Evolutionary conservation across 2,797 vertebrate species (phyloP).

Genomic region (Schizopygopsis pylzovi): DNA sequence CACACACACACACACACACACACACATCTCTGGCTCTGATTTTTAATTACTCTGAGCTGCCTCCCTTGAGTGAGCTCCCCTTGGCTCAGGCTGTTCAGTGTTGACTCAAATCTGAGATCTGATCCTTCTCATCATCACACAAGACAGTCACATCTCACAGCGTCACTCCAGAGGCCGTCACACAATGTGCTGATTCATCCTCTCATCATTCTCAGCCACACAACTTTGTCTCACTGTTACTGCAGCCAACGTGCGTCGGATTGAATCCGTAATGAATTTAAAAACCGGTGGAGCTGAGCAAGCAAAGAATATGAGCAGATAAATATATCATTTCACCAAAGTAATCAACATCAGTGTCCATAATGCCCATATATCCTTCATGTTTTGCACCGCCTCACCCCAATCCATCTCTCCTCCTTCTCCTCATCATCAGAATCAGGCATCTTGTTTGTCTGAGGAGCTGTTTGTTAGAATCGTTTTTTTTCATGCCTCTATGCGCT

Average conservation of each 20-base stretch:
- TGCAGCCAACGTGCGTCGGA: neutral
- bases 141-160: conserved; percentile 43
- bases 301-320: conserved; percentile 2
- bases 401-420: neutral
- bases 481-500: neutral
- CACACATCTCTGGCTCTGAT: conserved; percentile 27
- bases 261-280: conserved; percentile 37
- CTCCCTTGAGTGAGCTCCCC: conserved; percentile 17
- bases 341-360: conserved; percentile 5
- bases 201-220: conserved; percentile 25
- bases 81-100: conserved; percentile 21
- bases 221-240: conserved; percentile 25
- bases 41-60: conserved; percentile 30
- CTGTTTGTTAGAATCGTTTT: neutral
- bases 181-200: conserved; percentile 45
- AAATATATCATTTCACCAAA: conserved; percentile 6
- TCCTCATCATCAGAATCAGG: neutral
- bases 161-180: conserved; percentile 12
- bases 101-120: conserved; percentile 36
- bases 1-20: neutral
- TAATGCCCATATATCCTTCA: conserved; percentile 14
- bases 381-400: neutral
- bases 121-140: conserved; percentile 40
- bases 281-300: conserved; percentile 17
- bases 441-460: conserved; percentile 7